Base-by-base conservation (phyloP, 2,888 invertebrate species). In the Diarsia dahlii region DNA sequence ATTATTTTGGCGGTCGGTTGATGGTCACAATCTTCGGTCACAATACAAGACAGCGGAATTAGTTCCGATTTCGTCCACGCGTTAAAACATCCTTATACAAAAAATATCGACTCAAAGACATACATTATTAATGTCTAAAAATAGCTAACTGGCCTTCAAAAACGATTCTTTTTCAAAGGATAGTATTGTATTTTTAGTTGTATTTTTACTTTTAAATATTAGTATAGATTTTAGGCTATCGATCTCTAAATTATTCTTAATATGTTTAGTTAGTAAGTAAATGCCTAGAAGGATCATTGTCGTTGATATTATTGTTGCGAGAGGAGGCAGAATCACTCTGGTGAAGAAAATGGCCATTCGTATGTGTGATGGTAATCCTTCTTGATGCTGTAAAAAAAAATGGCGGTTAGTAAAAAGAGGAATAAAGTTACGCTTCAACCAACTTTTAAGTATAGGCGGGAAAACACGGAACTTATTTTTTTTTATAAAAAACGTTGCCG, bases 331-430 rank as follows among this genome's bases (percentile, higher is more conserved):
- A 3, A 97, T 83, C 0, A 96, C 96, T 0, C 96, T 94, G 69
- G 95, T 95, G 83, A 97, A 96, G 87, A 95, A 96, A 60, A 97
- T 92, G 8, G 97, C 92, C 48, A 89, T 87, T 74, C 90, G 90
- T 58, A 97, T 97, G 75, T 95, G 93, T 50, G 94, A 88, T 0
- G 97, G 97, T 0, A 97, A 90, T 3, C 96, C 96, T 85, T 96
- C 96, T 94, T 97, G 97, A 87, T 96, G 96, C 97, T 97, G 96
- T 80, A 97, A 82, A 58, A 71, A 95, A 71, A 78, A 68, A 80
- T 74, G 63, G 56, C 50, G 54, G 48, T 56, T 63, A 28, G 9
- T 56, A 34, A 67, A 58, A 18, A 23, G 2, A 23, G 56, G 56
- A 28, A 28, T 28, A 28, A 28, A 28, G 5, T 6, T 56, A 5